Evolutionary conservation across 2,888 invertebrate species (phyloP), one percentile per base, ranked within the genome.

Genomic region (Gymnocheta viridis): DNA sequence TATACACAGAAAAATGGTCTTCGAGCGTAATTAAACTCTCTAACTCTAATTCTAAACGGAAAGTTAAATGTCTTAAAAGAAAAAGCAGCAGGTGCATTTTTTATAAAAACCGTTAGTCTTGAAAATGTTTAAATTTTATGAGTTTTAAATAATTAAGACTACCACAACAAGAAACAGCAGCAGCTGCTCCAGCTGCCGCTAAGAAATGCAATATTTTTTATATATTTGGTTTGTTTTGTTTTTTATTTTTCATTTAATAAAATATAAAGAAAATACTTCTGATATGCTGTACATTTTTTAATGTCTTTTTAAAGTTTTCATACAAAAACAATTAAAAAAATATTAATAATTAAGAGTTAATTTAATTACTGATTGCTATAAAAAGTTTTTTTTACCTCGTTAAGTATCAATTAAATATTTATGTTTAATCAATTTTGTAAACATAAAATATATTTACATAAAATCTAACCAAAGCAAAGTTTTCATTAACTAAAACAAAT

Each of bases 121-220:
- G 14, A 19, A 64, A 74, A 64, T 38, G 29, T 35, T 56, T 12
- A 19, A 76, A 56, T 67, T 77, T 77, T 67, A 77, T 35, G 66
- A 58, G 19, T 58, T 58, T 77, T 27, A 77, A 67, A 49, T 67
- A 67, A 77, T 77, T 76, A 64, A 64, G 60, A 41, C n/a, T 19
- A 32, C 64, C 10, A 49, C 29, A 27, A 10, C 12, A 44, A 6
- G n/a, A 10, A 49, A 17, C 7, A 35, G 24, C 22, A 41, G 6
- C 38, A 38, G 7, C 32, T n/a, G n/a, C n/a, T n/a, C n/a, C 60
- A 22, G 12, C 4, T 44, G 47, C 32, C 7, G 35, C 35, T 41
- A 24, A 56, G 19, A 44, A 41, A 2, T 56, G 41, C 22, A 19
- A 56, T 41, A 70, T 4, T 56, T 69, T 70, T 56, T n/a, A n/a